Evolutionary conservation across 2,797 vertebrate species (phyloP), one percentile per base, ranked within the genome.

Genomic region (Varecia variegata): DNA sequence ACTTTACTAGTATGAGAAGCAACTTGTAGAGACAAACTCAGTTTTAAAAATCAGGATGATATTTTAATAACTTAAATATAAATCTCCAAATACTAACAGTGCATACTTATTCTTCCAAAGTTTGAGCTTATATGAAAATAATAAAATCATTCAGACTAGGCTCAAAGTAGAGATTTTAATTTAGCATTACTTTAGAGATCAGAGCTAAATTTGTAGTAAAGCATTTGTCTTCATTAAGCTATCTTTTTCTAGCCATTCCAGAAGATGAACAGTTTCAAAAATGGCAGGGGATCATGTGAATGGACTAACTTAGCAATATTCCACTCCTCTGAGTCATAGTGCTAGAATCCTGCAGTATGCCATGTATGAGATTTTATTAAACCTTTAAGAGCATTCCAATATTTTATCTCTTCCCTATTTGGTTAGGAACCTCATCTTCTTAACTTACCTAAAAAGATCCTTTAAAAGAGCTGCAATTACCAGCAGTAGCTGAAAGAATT

Each of bases 281-380:
- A 97, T 97, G 58, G 86, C 82, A 81, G 95, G 20, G 25, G 83
- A 88, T 94, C 79, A 62, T 97, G 71, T 97, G 96, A 97, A 96
- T 71, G 70, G 76, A 96, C 0, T 0, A 85, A 96, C 38, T 92
- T 94, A 88, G 97, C 95, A 96, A 92, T 96, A 94, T 89, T 96
- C 86, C 96, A 88, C 93, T 98, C 77, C 86, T 94, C 89, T 96
- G 96, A 93, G 71, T 97, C 88, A 96, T 10, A 93, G 94, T 68
- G 2, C 38, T 52, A 97, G 45, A 79, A 82, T 95, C 85, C 76
- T 93, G 89, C 60, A 97, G 18, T 73, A 32, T 90, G 54, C 50
- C 96, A 93, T 97, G 97, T 97, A 96, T 85, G 89, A 97, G 74
- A 92, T 85, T 97, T 96, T 97, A 97, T 93, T 95, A 98, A 97